These are phyloP conservation scores for Cynopterus sphinx DNA, from an alignment of 2,797 vertebrate species.

Conservation along the genomic window DNA sequence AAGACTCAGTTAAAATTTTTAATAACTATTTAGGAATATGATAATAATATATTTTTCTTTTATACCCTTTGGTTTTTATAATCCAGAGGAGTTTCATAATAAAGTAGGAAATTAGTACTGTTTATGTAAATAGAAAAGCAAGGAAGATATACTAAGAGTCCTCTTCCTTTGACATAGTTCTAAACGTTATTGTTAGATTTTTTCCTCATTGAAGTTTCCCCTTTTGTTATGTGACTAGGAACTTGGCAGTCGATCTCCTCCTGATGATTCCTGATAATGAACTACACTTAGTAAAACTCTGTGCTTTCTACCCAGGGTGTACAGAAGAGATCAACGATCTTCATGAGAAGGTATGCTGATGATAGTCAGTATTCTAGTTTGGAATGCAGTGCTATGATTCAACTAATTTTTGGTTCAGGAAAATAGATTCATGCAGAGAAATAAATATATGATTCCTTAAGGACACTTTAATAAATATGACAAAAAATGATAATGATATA, in stretches of 20 bases:
- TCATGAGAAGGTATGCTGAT: slow-evolving; percentile 88
- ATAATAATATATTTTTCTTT: not conserved
- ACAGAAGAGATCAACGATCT: slow-evolving; percentile 90
- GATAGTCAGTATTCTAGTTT: not conserved
- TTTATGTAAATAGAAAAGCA: not conserved
- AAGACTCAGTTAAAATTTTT: not conserved
- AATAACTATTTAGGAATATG: not conserved
- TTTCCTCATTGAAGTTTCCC: slow-evolving; percentile 38
- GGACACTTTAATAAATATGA: not conserved
- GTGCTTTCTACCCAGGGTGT: slow-evolving; percentile 94
- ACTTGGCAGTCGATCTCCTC: slow-evolving; percentile 92
- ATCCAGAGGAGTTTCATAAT: not conserved
- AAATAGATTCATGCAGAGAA: not conserved
- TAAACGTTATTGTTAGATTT: not conserved
- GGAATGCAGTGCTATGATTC: not conserved
- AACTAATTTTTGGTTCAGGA: not conserved
- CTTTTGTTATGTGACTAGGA: slow-evolving; percentile 85
- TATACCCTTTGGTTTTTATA: not conserved
- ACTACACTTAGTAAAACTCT: slow-evolving; percentile 92
- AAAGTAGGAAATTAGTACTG: not conserved
- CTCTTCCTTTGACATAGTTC: not conserved
- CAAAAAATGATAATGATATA: not conserved
- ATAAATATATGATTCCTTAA: not conserved
- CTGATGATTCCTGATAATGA: slow-evolving; percentile 93
- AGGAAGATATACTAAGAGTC: not conserved